phyloP scores from a whole-genome alignment of 1,140 invertebrate species.

The Sycobia sp. region DNA sequence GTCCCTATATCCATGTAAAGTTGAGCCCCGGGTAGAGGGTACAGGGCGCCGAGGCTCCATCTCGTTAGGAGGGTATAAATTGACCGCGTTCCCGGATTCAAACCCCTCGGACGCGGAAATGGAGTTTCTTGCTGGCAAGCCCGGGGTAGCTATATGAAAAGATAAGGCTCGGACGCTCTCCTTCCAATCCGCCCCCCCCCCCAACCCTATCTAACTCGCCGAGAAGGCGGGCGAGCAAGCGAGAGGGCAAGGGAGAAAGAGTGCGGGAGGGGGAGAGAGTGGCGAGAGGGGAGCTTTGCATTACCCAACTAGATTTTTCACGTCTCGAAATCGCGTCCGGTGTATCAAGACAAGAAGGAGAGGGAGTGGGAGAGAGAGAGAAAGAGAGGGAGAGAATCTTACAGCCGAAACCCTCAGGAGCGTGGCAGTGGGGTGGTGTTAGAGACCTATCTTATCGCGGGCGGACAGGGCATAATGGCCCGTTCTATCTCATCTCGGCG shows the following conservation, averaged over 20 bases:
- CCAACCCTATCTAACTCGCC: background rate
- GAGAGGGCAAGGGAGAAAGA: no score
- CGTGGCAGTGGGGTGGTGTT: no score
- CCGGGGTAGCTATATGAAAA: slow-evolving; percentile 55
- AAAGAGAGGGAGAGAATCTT: no score
- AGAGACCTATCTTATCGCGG: slow-evolving; percentile 60
- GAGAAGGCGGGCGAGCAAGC: background rate
- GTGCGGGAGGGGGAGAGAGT: no score
- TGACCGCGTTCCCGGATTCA: slow-evolving; percentile 44
- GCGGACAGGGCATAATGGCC: slow-evolving; percentile 55
- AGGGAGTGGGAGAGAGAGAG: slow-evolving; percentile 35
- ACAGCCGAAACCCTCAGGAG: slow-evolving; percentile 43
- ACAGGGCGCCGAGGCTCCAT: slow-evolving; percentile 51
- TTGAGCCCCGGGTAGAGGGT: no score
- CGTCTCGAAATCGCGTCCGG: slow-evolving; percentile 53
- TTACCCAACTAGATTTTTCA: slow-evolving; percentile 35
- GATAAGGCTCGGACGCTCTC: slow-evolving; percentile 51
- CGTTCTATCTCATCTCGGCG: slow-evolving; percentile 60
- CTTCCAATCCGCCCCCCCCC: background rate
- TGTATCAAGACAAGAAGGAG: slow-evolving; percentile 48
- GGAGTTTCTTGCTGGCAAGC: slow-evolving; percentile 52
- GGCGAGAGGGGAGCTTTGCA: no score
- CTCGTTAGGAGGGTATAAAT: slow-evolving; percentile 57
- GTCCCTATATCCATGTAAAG: slow-evolving; percentile 51
- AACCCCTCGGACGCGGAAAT: slow-evolving; percentile 56